phyloP scores from a whole-genome alignment of 2,888 invertebrate species.

The Cryptocephalus primarius region DNA sequence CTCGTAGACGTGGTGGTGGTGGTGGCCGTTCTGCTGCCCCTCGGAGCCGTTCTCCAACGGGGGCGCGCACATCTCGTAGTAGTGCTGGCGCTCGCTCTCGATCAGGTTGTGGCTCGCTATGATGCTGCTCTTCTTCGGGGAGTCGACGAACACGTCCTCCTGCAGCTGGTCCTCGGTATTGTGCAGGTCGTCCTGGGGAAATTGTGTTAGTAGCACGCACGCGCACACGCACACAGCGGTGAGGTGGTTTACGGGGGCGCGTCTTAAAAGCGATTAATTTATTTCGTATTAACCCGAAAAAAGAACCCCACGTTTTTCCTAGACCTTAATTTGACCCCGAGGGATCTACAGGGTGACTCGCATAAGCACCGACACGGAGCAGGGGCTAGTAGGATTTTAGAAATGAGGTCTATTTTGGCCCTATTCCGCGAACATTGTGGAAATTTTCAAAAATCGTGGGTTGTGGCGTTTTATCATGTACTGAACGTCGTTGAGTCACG shows the following conservation, averaged over 20 bases:
- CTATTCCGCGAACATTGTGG: too few species aligned
- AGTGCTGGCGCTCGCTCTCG: constrained; percentile 23
- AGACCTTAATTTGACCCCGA: too few species aligned
- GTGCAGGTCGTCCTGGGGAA: constrained; percentile 29
- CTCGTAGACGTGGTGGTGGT: constrained; percentile 20
- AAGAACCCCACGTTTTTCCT: too few species aligned
- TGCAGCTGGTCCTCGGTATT: constrained; percentile 16
- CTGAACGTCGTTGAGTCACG: too few species aligned
- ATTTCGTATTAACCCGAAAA: too few species aligned
- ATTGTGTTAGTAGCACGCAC: constrained; percentile 21
- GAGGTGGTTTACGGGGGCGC: background rate
- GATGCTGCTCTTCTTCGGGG: background rate
- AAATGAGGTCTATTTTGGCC: too few species aligned
- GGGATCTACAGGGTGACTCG: too few species aligned
- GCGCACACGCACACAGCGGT: constrained; percentile 7
- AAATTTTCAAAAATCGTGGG: too few species aligned
- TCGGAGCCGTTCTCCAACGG: constrained; percentile 10
- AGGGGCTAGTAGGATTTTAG: too few species aligned
- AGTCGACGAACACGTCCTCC: constrained; percentile 1
- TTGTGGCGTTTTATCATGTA: too few species aligned
- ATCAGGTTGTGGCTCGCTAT: constrained; percentile 23
- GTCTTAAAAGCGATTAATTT: too few species aligned
- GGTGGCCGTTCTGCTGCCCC: constrained; percentile 15
- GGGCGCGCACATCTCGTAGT: constrained; percentile 19
- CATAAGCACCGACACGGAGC: too few species aligned